Percentiles rank a stretch among this genome's conserved stretches.
phyloP scores from a whole-genome alignment of 2,113 vertebrate genomes.

The Coracopsis vasa region DNA sequence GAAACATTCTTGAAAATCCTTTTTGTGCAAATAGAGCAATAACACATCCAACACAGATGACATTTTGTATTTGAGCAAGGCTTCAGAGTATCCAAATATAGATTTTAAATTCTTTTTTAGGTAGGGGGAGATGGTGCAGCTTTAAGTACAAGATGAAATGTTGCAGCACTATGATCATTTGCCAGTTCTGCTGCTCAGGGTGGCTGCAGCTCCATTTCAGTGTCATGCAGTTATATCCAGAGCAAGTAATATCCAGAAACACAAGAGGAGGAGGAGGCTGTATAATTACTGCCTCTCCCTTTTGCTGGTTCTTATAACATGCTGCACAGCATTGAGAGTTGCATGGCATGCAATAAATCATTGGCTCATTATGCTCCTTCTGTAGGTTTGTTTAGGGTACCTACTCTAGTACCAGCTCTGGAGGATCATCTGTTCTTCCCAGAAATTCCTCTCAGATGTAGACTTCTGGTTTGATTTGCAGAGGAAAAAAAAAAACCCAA shows the following conservation, averaged over 20 bases:
- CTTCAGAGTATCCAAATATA: background rate
- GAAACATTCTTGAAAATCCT: background rate
- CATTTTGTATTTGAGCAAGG: background rate
- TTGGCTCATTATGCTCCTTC: slow-evolving; percentile 56
- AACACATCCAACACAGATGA: accelerated
- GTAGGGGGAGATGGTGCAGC: background rate
- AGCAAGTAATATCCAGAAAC: slow-evolving; percentile 15
- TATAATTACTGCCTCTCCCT: slow-evolving; percentile 19
- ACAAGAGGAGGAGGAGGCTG: background rate
- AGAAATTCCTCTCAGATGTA: background rate
- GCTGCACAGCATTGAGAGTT: background rate
- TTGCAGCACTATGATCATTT: background rate
- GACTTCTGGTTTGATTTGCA: background rate
- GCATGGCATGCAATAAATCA: slow-evolving; percentile 32
- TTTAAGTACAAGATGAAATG: accelerated
- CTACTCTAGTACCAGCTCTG: background rate
- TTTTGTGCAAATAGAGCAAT: background rate
- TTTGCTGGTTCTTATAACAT: background rate
- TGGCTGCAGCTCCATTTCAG: background rate
- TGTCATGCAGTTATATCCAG: background rate
- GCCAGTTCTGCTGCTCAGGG: background rate
- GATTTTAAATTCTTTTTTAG: background rate
- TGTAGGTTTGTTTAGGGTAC: slow-evolving; percentile 48
- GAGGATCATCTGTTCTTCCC: slow-evolving; percentile 20
- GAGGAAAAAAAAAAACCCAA: background rate